Evolutionary conservation across 2,113 vertebrate species (phyloP).

Genomic region (Prietella phreatophila): DNA sequence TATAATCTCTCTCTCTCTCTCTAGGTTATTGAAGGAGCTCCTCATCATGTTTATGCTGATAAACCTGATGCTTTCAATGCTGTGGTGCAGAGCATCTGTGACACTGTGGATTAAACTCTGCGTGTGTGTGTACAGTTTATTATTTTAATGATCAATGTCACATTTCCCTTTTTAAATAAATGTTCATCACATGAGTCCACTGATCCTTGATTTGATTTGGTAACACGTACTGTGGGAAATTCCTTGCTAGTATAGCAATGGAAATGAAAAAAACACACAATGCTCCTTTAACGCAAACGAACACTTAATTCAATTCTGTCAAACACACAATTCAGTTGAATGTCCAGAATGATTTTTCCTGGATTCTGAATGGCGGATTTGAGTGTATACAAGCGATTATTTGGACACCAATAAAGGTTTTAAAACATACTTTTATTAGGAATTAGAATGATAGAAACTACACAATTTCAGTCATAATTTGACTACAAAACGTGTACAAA

Average conservation of each 20-base stretch:
- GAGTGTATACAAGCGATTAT: neutral
- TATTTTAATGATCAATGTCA: neutral
- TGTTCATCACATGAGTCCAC: neutral
- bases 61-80: conserved; percentile 82
- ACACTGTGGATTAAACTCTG: conserved; percentile 71
- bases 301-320: neutral
- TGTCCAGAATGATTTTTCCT: neutral
- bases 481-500: neutral
- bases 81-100: conserved; percentile 80
- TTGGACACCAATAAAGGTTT: too few species aligned
- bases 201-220: neutral
- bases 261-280: neutral
- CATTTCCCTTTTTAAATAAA: conserved; percentile 11
- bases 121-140: neutral
- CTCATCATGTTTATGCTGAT: conserved; percentile 88
- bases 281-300: neutral
- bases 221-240: neutral
- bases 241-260: neutral
- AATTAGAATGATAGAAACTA: neutral
- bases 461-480: neutral
- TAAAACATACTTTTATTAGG: neutral
- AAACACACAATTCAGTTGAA: neutral
- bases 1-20: neutral
- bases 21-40: conserved; percentile 80
- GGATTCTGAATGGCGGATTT: neutral